Evolutionary conservation across 2,113 vertebrate species (phyloP).

Genomic region (Gulo gulo): DNA sequence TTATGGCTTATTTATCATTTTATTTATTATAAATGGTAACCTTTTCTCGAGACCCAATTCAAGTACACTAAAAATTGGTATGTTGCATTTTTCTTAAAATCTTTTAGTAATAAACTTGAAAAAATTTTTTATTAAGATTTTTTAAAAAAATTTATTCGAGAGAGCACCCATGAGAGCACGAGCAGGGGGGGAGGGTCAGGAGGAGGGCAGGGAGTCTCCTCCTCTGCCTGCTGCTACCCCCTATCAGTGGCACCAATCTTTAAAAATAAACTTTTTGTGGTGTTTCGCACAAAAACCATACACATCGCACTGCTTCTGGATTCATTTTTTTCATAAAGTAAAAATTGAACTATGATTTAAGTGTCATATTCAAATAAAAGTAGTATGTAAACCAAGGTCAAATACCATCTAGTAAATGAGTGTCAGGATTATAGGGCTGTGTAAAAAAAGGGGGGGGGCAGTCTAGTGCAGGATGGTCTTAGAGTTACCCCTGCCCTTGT

Average conservation of each 20-base stretch:
- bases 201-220: background rate
- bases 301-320: background rate
- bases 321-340: background rate
- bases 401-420: background rate
- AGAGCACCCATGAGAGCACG: background rate
- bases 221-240: background rate
- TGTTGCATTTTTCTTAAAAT: background rate
- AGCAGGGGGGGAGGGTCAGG: background rate
- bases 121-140: background rate
- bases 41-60: background rate
- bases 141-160: background rate
- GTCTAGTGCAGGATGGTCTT: background rate
- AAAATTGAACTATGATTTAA: background rate
- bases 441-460: rapidly evolving
- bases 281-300: background rate
- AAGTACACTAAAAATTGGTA: background rate
- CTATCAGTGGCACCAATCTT: background rate
- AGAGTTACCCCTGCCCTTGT: background rate
- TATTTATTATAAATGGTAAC: background rate
- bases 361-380: background rate
- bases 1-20: background rate
- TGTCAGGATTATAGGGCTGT: background rate
- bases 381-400: background rate
- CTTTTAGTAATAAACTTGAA: background rate
- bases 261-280: background rate